These are phyloP conservation scores for Acromyrmex echinatior DNA, from an alignment of 1,140 invertebrate species.

Conservation along the genomic window DNA sequence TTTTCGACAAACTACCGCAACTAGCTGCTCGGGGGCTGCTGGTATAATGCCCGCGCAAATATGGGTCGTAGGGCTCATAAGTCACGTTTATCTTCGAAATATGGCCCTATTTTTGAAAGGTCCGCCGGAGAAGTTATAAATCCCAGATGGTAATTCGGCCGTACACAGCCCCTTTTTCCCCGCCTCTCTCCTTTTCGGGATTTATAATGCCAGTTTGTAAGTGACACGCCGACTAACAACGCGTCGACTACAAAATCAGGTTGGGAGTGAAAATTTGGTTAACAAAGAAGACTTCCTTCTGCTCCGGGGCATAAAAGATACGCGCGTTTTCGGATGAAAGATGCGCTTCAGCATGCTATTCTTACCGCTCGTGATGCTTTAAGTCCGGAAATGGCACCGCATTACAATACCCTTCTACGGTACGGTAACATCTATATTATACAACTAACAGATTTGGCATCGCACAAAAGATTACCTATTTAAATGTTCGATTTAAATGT, in stretches of 20 bases:
- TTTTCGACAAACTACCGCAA: conserved; percentile 62
- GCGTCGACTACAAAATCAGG: conserved; percentile 53
- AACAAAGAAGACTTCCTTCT: conserved; percentile 58
- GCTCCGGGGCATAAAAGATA: conserved; percentile 45
- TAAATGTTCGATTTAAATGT: background rate
- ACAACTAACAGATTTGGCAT: conserved; percentile 6
- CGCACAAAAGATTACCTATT: background rate
- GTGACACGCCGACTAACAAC: conserved; percentile 70
- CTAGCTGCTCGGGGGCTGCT: conserved; percentile 22
- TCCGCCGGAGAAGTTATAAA: conserved; percentile 78
- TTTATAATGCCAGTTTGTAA: conserved; percentile 79
- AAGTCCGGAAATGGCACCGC: conserved; percentile 16
- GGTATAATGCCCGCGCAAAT: conserved; percentile 63
- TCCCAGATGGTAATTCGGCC: conserved; percentile 77
- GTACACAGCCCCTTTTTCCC: conserved; percentile 67
- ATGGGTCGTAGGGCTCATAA: conserved; percentile 76
- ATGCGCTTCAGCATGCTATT: conserved; percentile 36
- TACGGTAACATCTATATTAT: conserved; percentile 32
- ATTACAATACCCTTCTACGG: conserved; percentile 22
- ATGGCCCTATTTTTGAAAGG: conserved; percentile 80
- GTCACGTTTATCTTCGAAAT: conserved; percentile 80
- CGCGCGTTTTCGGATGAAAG: conserved; percentile 50
- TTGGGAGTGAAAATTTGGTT: conserved; percentile 60
- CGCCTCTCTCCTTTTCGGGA: conserved; percentile 57
- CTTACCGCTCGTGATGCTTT: conserved; percentile 31